Evolutionary conservation across 1,140 invertebrate genomes (phyloP).

Genomic region (Charaxes varanes): DNA sequence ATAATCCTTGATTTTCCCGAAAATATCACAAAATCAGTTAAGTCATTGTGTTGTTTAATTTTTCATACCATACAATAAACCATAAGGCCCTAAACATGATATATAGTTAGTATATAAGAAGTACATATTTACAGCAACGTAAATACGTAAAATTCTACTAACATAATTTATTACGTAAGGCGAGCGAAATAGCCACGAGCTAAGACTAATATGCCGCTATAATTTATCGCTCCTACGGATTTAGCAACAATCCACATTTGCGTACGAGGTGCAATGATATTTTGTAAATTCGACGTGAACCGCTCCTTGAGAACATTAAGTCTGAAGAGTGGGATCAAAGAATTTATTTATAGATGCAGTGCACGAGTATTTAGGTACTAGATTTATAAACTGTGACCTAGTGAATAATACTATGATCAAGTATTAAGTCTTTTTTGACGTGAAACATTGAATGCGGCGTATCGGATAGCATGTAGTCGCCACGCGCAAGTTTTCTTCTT

Average conservation of each 20-base stretch:
- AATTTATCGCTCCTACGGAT: slow-evolving; percentile 31
- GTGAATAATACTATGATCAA: neutral
- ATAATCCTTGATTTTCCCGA: no score
- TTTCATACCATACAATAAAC: no score
- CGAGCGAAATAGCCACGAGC: slow-evolving; percentile 10
- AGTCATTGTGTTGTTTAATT: no score
- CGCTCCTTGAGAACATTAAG: neutral
- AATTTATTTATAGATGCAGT: no score
- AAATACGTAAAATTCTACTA: slow-evolving; percentile 1
- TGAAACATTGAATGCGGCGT: no score
- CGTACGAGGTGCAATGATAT: slow-evolving; percentile 9
- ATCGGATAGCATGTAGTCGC: no score
- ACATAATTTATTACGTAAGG: slow-evolving; percentile 7
- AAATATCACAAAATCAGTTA: no score
- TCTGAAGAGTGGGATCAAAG: no score
- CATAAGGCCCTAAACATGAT: no score
- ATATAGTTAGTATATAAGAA: neutral
- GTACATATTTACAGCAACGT: neutral
- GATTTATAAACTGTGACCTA: neutral
- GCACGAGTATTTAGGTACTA: no score
- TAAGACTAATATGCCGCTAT: slow-evolving; percentile 33
- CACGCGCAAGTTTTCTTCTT: no score
- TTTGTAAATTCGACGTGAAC: neutral
- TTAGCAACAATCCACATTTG: slow-evolving; percentile 22
- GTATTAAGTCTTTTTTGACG: no score